Conservation (phyloP, 1,140 invertebrate species). For the Dryas iulia region DNA sequence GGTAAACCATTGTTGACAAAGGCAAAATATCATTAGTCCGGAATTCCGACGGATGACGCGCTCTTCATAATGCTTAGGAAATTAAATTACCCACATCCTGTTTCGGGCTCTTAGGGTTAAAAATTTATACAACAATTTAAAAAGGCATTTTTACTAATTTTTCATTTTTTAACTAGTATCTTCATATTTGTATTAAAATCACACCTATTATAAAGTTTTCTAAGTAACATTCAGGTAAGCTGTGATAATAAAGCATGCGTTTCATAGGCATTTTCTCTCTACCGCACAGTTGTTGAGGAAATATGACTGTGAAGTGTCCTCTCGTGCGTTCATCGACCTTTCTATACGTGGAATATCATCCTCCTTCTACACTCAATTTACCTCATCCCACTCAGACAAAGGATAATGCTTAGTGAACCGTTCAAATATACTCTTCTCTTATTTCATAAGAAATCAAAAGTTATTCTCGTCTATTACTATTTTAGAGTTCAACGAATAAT, state of each 20-base stretch:
- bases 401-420: not conserved
- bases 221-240: not conserved
- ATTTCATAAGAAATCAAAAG: not conserved
- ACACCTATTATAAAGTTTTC: too few species aligned
- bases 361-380: slow-evolving; percentile 9
- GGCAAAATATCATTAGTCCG: not conserved
- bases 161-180: not conserved
- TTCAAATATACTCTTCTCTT: not conserved
- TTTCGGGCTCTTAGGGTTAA: not conserved
- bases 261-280: not conserved
- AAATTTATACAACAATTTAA: not conserved
- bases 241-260: not conserved
- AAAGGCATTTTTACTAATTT: not conserved
- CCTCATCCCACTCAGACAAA: slow-evolving; percentile 1
- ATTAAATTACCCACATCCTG: slow-evolving; percentile 18
- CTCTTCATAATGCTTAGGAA: slow-evolving; percentile 9
- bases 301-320: slow-evolving; percentile 15
- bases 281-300: slow-evolving; percentile 7
- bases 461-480: not conserved
- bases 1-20: not conserved
- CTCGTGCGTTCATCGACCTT: slow-evolving; percentile 16
- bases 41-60: not conserved
- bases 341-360: slow-evolving; percentile 16
- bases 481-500: not conserved
- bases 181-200: too few species aligned